Base-by-base conservation (phyloP, 2,797 vertebrate genomes). In the Apodemus agrarius region DNA sequence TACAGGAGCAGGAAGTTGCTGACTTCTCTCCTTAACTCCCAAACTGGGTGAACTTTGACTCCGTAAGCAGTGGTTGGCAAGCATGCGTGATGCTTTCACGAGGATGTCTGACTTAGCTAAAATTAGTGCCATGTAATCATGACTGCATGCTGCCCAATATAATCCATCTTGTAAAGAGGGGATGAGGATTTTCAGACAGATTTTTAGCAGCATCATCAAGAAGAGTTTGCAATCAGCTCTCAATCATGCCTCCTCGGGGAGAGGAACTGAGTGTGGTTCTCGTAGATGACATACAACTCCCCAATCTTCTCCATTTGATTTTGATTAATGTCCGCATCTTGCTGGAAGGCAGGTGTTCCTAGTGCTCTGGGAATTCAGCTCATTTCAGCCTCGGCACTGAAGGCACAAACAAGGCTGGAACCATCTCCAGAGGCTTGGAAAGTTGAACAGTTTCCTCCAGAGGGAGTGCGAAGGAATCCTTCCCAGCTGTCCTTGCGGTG, bases 101-200 rank as follows among this genome's bases (percentile, higher is more conserved):
- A 95, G 76, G 95, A 87, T 8, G 89, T 75, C 93, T 97, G 96
- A 97, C 92, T 97, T 97, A 61, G 97, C 97, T 97, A 97, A 97
- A 97, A 98, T 37, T 96, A 97, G 94, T 92, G 94, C 91, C 49
- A 0, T 91, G 82, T 80, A 92, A 97, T 97, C 95, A 96, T 86
- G 95, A 97, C 85, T 97, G 97, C 87, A 94, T 75, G 87, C 90
- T 95, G 37, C 91, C 88, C 96, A 92, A 90, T 93, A 76, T 94
- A 92, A 92, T 95, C 87, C n/a, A 17, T 78, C 92, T 96, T 94
- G 74, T 40, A 78, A 91, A 79, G 79, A 95, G n/a, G 78, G 75
- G 75, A 81, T 61, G 81, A 80, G 94, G 81, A 61, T 89, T 96
- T 91, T 89, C 91, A 69, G 93, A 74, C 11, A 9, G 37, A 24